Percentiles rank a stretch among this genome's conserved stretches.
Evolutionary conservation across 1,140 invertebrate genomes (phyloP).

Genomic region (Solen grandis): DNA sequence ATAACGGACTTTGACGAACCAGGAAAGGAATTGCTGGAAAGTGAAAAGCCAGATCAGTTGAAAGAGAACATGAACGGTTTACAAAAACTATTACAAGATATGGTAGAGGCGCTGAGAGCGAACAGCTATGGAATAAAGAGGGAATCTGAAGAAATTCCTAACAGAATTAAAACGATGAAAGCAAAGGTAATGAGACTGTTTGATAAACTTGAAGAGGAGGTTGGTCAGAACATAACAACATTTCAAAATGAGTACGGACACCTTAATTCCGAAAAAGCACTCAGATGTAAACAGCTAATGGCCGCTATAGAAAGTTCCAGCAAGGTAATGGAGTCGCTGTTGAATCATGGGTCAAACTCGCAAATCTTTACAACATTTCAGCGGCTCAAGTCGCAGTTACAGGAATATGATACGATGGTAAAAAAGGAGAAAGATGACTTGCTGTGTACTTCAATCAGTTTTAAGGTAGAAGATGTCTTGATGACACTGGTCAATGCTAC

Average conservation of each 20-base stretch:
- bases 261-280: slow-evolving; percentile 32
- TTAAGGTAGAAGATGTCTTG: slow-evolving; percentile 32
- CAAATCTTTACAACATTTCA: slow-evolving; percentile 41
- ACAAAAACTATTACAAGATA: slow-evolving; percentile 36
- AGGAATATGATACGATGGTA: slow-evolving; percentile 32
- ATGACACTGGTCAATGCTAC: slow-evolving; percentile 9
- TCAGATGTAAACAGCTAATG: slow-evolving; percentile 39
- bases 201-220: slow-evolving; percentile 34
- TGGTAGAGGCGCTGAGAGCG: slow-evolving; percentile 31
- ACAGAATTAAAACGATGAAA: slow-evolving; percentile 36
- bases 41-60: slow-evolving; percentile 15
- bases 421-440: slow-evolving; percentile 32
- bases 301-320: slow-evolving; percentile 33
- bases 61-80: slow-evolving; percentile 42
- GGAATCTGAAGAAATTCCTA: slow-evolving; percentile 43
- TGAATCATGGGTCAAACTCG: slow-evolving; percentile 33
- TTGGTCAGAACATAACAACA: neutral
- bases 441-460: slow-evolving; percentile 1
- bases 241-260: slow-evolving; percentile 31
- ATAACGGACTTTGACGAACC: slow-evolving; percentile 29
- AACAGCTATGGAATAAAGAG: slow-evolving; percentile 42
- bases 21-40: slow-evolving; percentile 10
- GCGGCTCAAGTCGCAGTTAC: slow-evolving; percentile 28
- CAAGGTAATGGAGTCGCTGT: slow-evolving; percentile 18
- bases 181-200: slow-evolving; percentile 32